These are phyloP conservation scores for Drosophila santomea DNA, from an alignment of 1,140 invertebrate species.

Conservation along the genomic window DNA sequence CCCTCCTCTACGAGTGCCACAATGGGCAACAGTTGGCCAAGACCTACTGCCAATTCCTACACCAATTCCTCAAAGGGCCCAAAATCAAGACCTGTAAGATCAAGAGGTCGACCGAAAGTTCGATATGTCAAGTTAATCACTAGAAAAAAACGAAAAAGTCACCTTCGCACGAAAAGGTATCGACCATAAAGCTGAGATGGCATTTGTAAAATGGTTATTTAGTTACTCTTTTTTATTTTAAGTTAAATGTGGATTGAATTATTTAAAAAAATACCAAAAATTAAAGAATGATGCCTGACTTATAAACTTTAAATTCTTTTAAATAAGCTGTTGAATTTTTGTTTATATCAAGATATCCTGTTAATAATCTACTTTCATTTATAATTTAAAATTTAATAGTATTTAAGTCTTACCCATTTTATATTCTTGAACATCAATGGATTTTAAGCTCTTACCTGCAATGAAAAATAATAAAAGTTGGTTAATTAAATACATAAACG, in stretches of 20 bases:
- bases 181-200: conserved; percentile 23
- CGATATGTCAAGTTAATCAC: conserved; percentile 58
- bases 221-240: conserved; percentile 8
- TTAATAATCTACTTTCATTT: too few relatives aligned
- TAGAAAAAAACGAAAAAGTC: conserved; percentile 71
- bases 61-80: conserved; percentile 6
- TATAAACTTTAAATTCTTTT: too few relatives aligned
- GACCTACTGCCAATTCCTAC: conserved; percentile 4
- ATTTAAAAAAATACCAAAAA: conserved; percentile 13
- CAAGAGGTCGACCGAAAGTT: conserved; percentile 23
- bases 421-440: not conserved
- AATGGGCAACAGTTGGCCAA: conserved; percentile 17
- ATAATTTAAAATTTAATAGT: not conserved
- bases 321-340: too few relatives aligned
- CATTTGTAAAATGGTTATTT: not conserved
- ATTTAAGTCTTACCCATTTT: conserved; percentile 15
- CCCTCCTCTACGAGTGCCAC: conserved; percentile 18
- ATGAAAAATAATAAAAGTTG: conserved; percentile 7
- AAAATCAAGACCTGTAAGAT: conserved; percentile 18
- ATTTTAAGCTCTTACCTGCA: conserved; percentile 29
- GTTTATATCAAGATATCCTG: too few relatives aligned
- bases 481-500: conserved; percentile 1
- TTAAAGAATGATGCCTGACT: too few relatives aligned
- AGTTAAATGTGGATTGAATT: conserved; percentile 4
- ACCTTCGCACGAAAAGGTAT: conserved; percentile 60